Percentiles rank a stretch among this genome's conserved stretches.
Evolutionary conservation across 2,888 invertebrate genomes (phyloP).

Genomic region (Dorcus parallelipipedus): DNA sequence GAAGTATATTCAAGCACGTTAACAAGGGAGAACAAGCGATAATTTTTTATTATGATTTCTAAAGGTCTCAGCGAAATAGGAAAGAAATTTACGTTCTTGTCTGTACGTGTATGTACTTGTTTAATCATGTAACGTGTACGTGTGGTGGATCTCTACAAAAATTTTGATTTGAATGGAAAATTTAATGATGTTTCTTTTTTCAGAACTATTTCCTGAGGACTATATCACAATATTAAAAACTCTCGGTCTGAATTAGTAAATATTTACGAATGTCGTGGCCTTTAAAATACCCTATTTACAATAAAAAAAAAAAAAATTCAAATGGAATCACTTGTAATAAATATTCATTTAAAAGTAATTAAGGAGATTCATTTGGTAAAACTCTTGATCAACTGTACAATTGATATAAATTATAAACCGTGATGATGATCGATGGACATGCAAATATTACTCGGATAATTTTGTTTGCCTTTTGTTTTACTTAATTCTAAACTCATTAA

Average conservation of each 20-base stretch:
- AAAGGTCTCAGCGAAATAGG: not conserved
- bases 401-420: constrained; percentile 13
- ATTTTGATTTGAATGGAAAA: constrained; percentile 41
- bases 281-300: constrained; percentile 20
- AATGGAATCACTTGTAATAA: not conserved
- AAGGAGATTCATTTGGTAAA: constrained; percentile 39
- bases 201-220: constrained; percentile 47
- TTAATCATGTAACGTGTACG: constrained; percentile 1
- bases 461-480: constrained; percentile 36
- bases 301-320: not conserved
- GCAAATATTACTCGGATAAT: constrained; percentile 25
- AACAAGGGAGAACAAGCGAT: too few relatives aligned
- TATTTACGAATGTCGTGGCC: constrained; percentile 17
- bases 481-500: not conserved
- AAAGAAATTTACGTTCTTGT: not conserved
- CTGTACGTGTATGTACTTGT: not conserved
- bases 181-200: constrained; percentile 37
- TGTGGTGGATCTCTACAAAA: constrained; percentile 28
- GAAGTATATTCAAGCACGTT: not conserved
- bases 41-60: too few relatives aligned
- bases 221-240: constrained; percentile 47
- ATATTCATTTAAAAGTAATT: constrained; percentile 22
- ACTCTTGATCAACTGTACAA: constrained; percentile 33
- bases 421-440: constrained; percentile 36
- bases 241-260: constrained; percentile 17